Evolutionary conservation across 2,888 invertebrate genomes (phyloP).

Genomic region (Heliconius ethilla): DNA sequence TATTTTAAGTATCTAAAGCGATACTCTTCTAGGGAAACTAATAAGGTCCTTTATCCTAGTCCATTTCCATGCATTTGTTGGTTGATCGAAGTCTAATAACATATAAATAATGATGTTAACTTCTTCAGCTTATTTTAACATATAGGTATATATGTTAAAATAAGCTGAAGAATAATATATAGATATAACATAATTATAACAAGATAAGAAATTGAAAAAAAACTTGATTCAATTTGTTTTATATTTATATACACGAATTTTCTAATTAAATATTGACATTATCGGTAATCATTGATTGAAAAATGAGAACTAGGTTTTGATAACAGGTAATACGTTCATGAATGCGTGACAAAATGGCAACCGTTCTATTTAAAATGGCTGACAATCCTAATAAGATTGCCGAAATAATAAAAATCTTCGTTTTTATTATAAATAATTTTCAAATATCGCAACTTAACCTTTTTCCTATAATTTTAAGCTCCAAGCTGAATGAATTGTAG

Average conservation of each 20-base stretch:
- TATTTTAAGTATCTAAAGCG: not conserved
- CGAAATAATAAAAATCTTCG: not conserved
- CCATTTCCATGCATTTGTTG: slow-evolving; percentile 6
- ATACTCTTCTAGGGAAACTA: not conserved
- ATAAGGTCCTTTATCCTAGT: slow-evolving; percentile 16
- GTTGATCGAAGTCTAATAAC: not conserved
- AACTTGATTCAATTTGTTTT: not conserved
- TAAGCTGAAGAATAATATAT: too few species aligned
- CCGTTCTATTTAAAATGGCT: not conserved
- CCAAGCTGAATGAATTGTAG: not conserved
- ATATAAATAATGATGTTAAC: not conserved
- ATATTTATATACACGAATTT: not conserved
- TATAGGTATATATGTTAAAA: too few species aligned
- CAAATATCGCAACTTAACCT: not conserved
- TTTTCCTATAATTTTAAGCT: not conserved
- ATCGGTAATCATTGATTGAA: not conserved
- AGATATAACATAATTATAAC: not conserved
- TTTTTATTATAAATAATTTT: not conserved
- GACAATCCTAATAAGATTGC: not conserved
- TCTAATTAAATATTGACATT: not conserved
- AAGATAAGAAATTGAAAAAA: not conserved
- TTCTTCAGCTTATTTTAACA: not conserved
- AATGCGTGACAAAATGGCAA: not conserved
- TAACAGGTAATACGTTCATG: not conserved
- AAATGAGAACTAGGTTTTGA: not conserved